These are phyloP conservation scores for Campylomormyrus tamandua DNA, from an alignment of 2,113 vertebrate genomes.

Conservation along the genomic window DNA sequence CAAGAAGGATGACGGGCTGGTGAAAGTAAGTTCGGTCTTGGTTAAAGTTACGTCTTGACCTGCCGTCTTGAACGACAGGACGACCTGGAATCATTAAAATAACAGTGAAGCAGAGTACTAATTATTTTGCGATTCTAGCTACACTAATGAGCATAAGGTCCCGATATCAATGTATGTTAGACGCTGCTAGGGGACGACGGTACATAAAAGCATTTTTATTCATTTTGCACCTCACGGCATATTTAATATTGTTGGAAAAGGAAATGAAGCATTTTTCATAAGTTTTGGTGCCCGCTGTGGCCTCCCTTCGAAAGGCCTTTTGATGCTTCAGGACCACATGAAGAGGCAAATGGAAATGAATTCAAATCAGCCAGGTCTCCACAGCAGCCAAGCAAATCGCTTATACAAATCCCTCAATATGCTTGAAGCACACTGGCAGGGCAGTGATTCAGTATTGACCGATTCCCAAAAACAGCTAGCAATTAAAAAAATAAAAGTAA, in stretches of 20 bases:
- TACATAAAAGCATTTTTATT: neutral
- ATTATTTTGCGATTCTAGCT: neutral
- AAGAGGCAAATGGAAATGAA: conserved; percentile 3
- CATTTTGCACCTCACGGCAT: neutral
- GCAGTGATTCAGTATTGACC: neutral
- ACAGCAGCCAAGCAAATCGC: neutral
- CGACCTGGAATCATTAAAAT: neutral
- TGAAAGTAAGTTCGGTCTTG: neutral
- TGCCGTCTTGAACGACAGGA: neutral
- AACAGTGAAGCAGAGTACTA: neutral
- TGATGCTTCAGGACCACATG: neutral
- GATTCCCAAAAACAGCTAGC: neutral
- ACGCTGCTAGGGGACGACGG: neutral
- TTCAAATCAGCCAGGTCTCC: neutral
- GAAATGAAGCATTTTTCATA: neutral
- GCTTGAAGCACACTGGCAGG: neutral
- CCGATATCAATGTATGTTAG: neutral
- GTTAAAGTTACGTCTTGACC: neutral
- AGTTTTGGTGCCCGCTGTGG: neutral
- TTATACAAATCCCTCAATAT: conserved; percentile 7
- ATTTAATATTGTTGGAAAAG: neutral
- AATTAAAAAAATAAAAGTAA: neutral
- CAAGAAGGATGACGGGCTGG: neutral
- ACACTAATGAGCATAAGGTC: neutral
- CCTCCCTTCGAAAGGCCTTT: neutral